phyloP scores from a whole-genome alignment of 2,888 invertebrate genomes.

The Drosophila robusta region DNA sequence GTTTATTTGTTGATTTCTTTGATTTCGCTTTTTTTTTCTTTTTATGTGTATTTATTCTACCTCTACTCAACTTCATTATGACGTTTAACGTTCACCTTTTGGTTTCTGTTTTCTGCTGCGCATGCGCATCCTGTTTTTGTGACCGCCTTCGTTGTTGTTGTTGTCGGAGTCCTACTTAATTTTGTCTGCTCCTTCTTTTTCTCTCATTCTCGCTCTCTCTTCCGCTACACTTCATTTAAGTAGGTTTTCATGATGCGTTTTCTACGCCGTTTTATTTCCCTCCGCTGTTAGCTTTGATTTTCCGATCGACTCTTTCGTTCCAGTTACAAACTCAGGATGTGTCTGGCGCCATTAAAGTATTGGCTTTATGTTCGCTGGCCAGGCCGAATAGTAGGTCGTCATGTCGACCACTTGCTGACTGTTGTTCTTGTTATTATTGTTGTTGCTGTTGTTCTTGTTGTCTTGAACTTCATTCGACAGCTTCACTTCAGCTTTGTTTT shows the following conservation, averaged over 20 bases:
- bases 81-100: conserved; percentile 70
- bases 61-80: conserved; percentile 59
- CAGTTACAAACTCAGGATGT: conserved; percentile 46
- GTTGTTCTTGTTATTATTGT: conserved; percentile 1
- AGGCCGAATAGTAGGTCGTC: conserved; percentile 48
- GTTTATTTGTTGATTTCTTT: conserved; percentile 77
- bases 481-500: conserved; percentile 11
- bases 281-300: conserved; percentile 39
- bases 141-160: conserved; percentile 42
- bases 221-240: conserved; percentile 25
- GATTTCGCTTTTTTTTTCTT: conserved; percentile 58
- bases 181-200: conserved; percentile 7
- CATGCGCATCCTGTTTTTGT: conserved; percentile 74
- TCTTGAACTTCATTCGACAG: conserved; percentile 35
- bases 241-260: conserved; percentile 60
- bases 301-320: conserved; percentile 57
- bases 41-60: conserved; percentile 44
- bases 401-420: conserved; percentile 24
- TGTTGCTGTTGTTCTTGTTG: conserved; percentile 7
- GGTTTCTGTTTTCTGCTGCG: conserved; percentile 62
- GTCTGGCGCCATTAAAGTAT: conserved; percentile 59
- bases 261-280: conserved; percentile 21
- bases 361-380: conserved; percentile 41
- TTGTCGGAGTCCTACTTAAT: conserved; percentile 60
- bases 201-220: conserved; percentile 10